Percentiles rank a stretch among this genome's conserved stretches.
Evolutionary conservation across 2,888 invertebrate genomes (phyloP).

Genomic region (Hololepta plana): DNA sequence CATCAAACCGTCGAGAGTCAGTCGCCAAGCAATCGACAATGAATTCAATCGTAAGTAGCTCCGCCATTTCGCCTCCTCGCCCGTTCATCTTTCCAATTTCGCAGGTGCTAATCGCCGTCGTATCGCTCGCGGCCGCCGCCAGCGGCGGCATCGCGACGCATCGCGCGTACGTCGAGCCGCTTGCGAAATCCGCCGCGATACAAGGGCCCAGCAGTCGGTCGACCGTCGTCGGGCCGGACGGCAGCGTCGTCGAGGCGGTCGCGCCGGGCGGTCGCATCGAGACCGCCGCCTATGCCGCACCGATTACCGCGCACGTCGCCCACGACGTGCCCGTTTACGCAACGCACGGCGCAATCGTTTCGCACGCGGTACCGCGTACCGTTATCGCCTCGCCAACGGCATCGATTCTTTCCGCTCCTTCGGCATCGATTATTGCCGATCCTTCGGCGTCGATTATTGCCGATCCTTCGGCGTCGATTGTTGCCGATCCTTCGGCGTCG

Average conservation of each 20-base stretch:
- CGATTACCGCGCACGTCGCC: slow-evolving; percentile 1
- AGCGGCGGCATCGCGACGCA: slow-evolving; percentile 8
- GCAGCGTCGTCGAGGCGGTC: slow-evolving; percentile 9
- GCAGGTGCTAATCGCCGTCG: slow-evolving; percentile 6
- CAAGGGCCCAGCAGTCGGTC: slow-evolving; percentile 11
- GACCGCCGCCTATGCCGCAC: slow-evolving; percentile 5
- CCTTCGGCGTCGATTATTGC: neutral
- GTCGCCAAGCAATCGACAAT: too few relatives aligned
- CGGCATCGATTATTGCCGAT: neutral
- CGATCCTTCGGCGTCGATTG: neutral
- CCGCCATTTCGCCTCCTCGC: too few relatives aligned
- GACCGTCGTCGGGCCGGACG: slow-evolving; percentile 10
- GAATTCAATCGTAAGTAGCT: too few relatives aligned
- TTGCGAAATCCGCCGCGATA: slow-evolving; percentile 8
- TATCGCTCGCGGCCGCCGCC: slow-evolving; percentile 10
- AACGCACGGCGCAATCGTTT: slow-evolving; percentile 1
- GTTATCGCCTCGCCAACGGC: neutral
- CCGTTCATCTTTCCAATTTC: too few relatives aligned
- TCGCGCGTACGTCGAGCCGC: slow-evolving; percentile 7
- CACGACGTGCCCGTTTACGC: neutral
- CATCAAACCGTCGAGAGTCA: too few relatives aligned
- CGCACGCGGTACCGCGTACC: neutral
- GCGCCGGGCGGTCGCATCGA: slow-evolving; percentile 10
- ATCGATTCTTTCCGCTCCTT: neutral
- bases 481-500: neutral